Evolutionary conservation across 1,140 invertebrate species (phyloP), one percentile per base, ranked within the genome.

Genomic region (Bombus polaris): DNA sequence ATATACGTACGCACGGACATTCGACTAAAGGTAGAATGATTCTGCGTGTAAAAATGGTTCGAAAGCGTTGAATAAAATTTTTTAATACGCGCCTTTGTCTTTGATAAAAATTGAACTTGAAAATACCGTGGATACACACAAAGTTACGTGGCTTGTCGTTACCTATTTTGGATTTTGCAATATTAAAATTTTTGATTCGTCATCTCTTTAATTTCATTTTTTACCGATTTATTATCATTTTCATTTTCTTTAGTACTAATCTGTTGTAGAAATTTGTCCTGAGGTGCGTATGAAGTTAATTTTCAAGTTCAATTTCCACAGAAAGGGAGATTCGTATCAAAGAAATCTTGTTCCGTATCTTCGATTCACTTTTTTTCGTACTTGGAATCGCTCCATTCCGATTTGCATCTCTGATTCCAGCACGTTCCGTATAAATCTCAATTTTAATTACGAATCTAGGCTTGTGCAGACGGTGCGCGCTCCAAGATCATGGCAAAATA

Each of bases 401-500:
- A 66, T 32, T 32, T 32, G n/a, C 6, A 15, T 18, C 13, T 5
- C 65, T 18, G 13, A 66, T 66, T 32, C 5, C n/a, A 18, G 6
- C 28, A 32, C 32, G 15, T 5, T 8, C 13, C n/a, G 5, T 8
- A 3, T 66, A n/a, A 57, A 79, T 74, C 53, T 42, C 13, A 39
- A 39, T 65, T 81, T 70, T 32, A 77, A 73, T 82, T 57, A 39
- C 57, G 18, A 3, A 13, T 18, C 42, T 25, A 62, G 13, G 35
- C n/a, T 25, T 3, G 47, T 62, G 10, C 13, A 42, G 37, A 9
- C 18, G 71, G 62, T 37, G 32, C 18, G 68, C 5, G 47, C 74
- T 42, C 28, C 12, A 76, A 75, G 76, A 65, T 32, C 25, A 57
- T 53, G 44, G 53, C 25, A 68, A 80, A 75, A 78, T 77, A 72